Evolutionary conservation across 2,888 invertebrate genomes (phyloP).

Genomic region (Lamellibrachia columna): DNA sequence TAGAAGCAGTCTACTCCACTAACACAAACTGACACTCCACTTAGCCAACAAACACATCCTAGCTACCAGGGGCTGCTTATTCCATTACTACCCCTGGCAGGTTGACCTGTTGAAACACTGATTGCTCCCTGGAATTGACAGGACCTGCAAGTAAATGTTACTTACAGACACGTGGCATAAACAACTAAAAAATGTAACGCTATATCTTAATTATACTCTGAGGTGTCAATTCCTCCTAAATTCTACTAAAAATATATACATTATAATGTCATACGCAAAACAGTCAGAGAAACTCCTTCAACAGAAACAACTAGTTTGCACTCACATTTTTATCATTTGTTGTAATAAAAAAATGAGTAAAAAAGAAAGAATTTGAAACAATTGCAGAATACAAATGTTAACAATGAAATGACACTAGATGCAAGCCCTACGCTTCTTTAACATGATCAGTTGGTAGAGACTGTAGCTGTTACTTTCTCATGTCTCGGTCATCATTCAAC

Average conservation of each 20-base stretch:
- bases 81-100: too few relatives aligned
- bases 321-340: not conserved
- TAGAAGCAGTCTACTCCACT: too few relatives aligned
- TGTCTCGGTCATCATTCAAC: too few relatives aligned
- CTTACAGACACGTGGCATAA: too few relatives aligned
- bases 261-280: not conserved
- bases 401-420: not conserved
- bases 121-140: too few relatives aligned
- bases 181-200: not conserved
- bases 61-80: too few relatives aligned
- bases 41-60: too few relatives aligned
- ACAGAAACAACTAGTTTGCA: not conserved
- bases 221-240: slow-evolving; percentile 1
- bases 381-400: not conserved
- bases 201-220: not conserved
- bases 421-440: not conserved
- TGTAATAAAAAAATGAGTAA: not conserved
- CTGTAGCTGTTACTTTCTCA: too few relatives aligned
- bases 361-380: not conserved
- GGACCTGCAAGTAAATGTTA: too few relatives aligned
- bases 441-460: too few relatives aligned
- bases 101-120: too few relatives aligned
- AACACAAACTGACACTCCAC: too few relatives aligned
- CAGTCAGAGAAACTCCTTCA: not conserved
- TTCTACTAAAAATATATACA: not conserved